Conservation (phyloP, 1,140 invertebrate species). For the Aphidius ervi region DNA sequence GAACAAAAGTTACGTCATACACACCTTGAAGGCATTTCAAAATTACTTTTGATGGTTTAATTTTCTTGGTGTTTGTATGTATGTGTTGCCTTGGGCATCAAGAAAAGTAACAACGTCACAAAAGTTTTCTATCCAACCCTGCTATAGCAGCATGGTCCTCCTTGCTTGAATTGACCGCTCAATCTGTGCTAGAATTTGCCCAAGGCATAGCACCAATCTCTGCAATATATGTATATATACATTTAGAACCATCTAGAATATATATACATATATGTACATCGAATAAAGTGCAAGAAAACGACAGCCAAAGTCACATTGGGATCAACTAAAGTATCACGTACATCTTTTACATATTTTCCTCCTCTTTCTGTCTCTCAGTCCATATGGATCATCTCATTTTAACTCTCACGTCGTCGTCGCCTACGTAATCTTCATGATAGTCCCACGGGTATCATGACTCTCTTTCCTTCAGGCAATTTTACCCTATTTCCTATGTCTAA, state of each 20-base stretch:
- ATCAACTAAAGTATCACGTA: conserved; percentile 10
- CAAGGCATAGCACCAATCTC: conserved; percentile 1
- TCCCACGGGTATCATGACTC: conserved; percentile 12
- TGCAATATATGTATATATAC: background rate
- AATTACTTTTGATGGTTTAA: too few species aligned
- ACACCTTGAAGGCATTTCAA: too few species aligned
- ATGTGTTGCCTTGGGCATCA: too few species aligned
- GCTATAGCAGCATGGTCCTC: too few species aligned
- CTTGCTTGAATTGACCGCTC: conserved; percentile 5
- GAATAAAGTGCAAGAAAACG: background rate
- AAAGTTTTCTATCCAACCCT: too few species aligned
- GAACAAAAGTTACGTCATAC: too few species aligned
- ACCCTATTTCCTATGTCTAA: too few species aligned
- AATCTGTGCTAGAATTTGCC: conserved; percentile 4
- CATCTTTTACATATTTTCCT: background rate
- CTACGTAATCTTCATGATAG: conserved; percentile 17
- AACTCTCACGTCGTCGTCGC: conserved; percentile 10
- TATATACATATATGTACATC: too few species aligned
- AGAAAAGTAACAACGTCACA: too few species aligned
- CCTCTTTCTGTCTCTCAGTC: background rate
- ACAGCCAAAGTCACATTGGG: conserved; percentile 1
- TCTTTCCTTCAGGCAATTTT: conserved; percentile 7
- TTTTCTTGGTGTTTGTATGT: too few species aligned
- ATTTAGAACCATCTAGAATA: background rate
- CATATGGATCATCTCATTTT: background rate